Conservation (phyloP, 1,140 invertebrate genomes). For the Triops longicaudatus region DNA sequence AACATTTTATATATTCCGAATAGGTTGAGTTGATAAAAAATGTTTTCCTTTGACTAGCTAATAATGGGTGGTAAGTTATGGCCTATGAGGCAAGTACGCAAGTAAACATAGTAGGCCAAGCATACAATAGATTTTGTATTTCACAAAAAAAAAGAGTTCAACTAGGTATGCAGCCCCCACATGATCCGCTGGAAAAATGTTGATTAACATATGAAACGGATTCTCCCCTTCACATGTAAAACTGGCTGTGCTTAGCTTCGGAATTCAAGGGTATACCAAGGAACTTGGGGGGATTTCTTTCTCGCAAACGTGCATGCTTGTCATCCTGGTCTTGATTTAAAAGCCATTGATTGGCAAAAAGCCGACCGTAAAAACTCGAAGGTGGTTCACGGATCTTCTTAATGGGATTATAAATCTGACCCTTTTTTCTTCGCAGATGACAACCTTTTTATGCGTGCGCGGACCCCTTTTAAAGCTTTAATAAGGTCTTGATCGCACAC, state of each 20-base stretch:
- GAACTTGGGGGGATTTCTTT: neutral
- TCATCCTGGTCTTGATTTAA: conserved; percentile 5
- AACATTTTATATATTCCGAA: too few species aligned
- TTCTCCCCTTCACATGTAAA: too few species aligned
- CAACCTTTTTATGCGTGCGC: neutral
- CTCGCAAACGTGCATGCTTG: neutral
- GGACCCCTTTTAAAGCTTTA: neutral
- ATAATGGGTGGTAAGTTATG: too few species aligned
- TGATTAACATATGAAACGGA: too few species aligned
- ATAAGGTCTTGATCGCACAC: neutral
- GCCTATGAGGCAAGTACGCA: too few species aligned
- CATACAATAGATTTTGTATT: too few species aligned
- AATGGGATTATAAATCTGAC: neutral
- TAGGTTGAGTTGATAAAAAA: too few species aligned
- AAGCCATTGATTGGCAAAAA: conserved; percentile 3
- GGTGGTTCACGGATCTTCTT: neutral
- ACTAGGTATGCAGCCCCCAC: too few species aligned
- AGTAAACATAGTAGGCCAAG: too few species aligned
- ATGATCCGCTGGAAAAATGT: too few species aligned
- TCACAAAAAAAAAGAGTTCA: too few species aligned
- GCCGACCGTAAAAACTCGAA: neutral
- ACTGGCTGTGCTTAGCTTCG: neutral
- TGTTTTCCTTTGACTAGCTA: too few species aligned
- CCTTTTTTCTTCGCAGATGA: neutral
- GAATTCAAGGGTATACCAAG: neutral